Base-by-base conservation (phyloP, 2,797 vertebrate genomes). In the Austrolebias charrua region DNA sequence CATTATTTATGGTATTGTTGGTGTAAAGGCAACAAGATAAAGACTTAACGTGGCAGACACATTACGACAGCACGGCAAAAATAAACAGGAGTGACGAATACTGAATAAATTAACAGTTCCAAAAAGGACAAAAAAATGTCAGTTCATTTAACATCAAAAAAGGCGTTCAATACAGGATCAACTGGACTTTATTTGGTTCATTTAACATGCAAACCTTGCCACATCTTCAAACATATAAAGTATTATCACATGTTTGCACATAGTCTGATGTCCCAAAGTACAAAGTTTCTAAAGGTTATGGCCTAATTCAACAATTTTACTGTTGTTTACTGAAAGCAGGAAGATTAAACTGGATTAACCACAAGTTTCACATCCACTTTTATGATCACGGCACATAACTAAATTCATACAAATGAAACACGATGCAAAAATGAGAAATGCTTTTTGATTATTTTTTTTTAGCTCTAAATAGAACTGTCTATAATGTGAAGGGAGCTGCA, bases 311-410 rank as follows among this genome's bases (percentile, higher is more conserved):
- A 20, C 18, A 12, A 20, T 48, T 48, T 18, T n/a, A 18, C 31
- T 33, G 2, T 18, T 5, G 46, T 20, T 20, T 46, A 19, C 44
- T 4, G 3, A 48, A 20, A 48, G 16, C 44, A 18, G 16, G 7
- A 3, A 48, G 19, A 20, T 13, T 48, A 7, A 46, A 18, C 8
- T 0, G 44, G 15, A 11, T 31, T 18, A 4, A 19, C 1, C n/a
- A 19, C 52, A 33, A 42, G 11, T 68, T 57, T 76, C n/a, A 49
- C 14, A 64, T 68, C 68, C 43, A 63, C 42, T 28, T 18, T 15
- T 42, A 5, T 48, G 19, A 10, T 40, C 45, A 24, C 31, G 13
- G 24, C 45, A n/a, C 52, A 54, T 19, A 28, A n/a, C 40, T 10
- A 44, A 9, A 11, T 56, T n/a, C 29, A 29, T 44, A 56, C 14